Conservation (phyloP, 1,140 invertebrate species). For the Plutomurus gul region DNA sequence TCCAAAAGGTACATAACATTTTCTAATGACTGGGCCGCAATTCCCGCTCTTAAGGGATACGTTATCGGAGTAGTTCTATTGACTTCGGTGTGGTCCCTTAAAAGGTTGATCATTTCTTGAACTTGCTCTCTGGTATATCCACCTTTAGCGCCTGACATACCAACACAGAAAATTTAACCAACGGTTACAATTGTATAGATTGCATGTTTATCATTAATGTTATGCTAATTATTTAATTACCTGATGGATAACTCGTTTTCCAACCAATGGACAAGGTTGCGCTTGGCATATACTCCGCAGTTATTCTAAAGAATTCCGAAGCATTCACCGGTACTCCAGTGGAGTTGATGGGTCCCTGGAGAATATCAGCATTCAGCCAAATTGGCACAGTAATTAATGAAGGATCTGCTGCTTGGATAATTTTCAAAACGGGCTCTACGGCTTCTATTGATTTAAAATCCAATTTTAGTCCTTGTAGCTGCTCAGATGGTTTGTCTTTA, state of each 20-base stretch:
- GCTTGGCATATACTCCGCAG: constrained; percentile 66
- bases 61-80: neutral
- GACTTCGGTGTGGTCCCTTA: neutral
- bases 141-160: neutral
- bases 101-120: neutral
- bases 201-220: too few relatives aligned
- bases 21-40: neutral
- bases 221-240: too few relatives aligned
- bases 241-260: constrained; percentile 69
- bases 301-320: constrained; percentile 66
- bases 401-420: constrained; percentile 54
- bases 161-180: too few relatives aligned
- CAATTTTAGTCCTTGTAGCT: constrained; percentile 77
- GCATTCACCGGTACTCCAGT: constrained; percentile 68
- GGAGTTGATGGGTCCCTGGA: constrained; percentile 74
- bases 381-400: constrained; percentile 69
- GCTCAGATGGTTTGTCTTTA: neutral
- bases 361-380: constrained; percentile 87
- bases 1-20: neutral
- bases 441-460: constrained; percentile 85
- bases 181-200: too few relatives aligned
- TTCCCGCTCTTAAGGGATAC: neutral
- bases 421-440: constrained; percentile 69
- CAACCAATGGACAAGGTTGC: constrained; percentile 82
- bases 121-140: neutral